Evolutionary conservation across 1,140 invertebrate genomes (phyloP).

Genomic region (Gryon sp.): DNA sequence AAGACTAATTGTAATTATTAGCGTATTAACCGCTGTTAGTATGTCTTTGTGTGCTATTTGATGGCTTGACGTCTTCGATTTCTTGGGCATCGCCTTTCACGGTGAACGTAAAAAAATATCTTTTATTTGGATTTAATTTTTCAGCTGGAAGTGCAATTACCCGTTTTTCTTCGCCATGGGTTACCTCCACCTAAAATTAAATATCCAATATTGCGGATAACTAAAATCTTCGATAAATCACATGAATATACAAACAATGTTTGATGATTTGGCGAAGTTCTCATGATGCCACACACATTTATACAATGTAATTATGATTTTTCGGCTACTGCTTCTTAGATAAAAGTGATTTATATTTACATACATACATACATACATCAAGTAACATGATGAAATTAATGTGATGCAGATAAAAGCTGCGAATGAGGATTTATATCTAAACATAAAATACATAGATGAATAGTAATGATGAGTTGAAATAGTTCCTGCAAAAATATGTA

Average conservation of each 20-base stretch:
- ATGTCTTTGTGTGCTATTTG: conserved; percentile 67
- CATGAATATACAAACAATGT: not conserved
- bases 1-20: conserved; percentile 5
- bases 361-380: conserved; percentile 7
- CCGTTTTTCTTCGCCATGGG: conserved; percentile 89
- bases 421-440: not conserved
- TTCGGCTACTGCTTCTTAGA: no score
- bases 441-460: no score
- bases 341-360: no score
- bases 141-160: conserved; percentile 91
- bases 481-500: no score
- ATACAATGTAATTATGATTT: no score
- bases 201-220: conserved; percentile 5
- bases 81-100: conserved; percentile 83
- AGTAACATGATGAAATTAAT: not conserved
- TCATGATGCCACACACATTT: no score
- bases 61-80: conserved; percentile 65
- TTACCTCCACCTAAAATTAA: conserved; percentile 83
- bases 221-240: not conserved
- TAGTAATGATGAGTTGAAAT: conserved; percentile 1
- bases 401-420: not conserved
- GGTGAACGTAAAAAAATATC: conserved; percentile 94
- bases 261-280: no score
- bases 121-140: conserved; percentile 90
- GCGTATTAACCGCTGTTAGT: conserved; percentile 71